Evolutionary conservation across 1,140 invertebrate genomes (phyloP).

Genomic region (Thalassaphorura encarpata): DNA sequence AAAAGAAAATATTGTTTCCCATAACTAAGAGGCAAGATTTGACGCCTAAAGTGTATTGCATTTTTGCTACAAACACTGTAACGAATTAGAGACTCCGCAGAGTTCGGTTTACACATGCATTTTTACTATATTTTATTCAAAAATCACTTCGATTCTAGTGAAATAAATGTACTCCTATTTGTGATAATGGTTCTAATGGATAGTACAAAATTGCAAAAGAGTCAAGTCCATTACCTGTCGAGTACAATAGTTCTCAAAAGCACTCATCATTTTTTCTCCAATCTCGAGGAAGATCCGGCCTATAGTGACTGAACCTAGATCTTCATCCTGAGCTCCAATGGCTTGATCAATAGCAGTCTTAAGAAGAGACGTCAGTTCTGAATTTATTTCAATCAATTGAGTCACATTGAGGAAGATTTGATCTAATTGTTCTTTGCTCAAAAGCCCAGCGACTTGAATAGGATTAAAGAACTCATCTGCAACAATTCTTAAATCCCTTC

Average conservation of each 20-base stretch:
- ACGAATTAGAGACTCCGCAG: too few species aligned
- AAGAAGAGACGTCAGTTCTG: conserved; percentile 70
- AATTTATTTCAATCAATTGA: conserved; percentile 81
- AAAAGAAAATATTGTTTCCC: too few species aligned
- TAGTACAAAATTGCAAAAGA: too few species aligned
- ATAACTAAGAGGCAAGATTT: too few species aligned
- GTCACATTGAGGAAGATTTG: conserved; percentile 89
- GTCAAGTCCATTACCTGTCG: conserved; percentile 46
- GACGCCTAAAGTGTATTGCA: too few species aligned
- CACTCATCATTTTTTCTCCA: conserved; percentile 78
- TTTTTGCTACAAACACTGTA: too few species aligned
- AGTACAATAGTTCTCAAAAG: conserved; percentile 89
- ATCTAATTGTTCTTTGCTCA: conserved; percentile 52
- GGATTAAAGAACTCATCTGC: conserved; percentile 89
- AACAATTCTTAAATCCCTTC: conserved; percentile 79
- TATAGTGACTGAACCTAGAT: conserved; percentile 78
- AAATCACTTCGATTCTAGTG: too few species aligned
- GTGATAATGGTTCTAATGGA: too few species aligned
- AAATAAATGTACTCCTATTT: too few species aligned
- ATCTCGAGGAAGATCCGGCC: conserved; percentile 83
- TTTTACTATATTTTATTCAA: too few species aligned
- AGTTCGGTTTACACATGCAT: not conserved
- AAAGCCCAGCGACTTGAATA: conserved; percentile 72
- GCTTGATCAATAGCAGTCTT: conserved; percentile 70
- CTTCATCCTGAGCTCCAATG: conserved; percentile 48